A percentile compares a stretch with the other conserved stretches of the same genome.
These are phyloP conservation scores for Venturia canescens DNA, from an alignment of 1,140 invertebrate species.

Conservation along the genomic window DNA sequence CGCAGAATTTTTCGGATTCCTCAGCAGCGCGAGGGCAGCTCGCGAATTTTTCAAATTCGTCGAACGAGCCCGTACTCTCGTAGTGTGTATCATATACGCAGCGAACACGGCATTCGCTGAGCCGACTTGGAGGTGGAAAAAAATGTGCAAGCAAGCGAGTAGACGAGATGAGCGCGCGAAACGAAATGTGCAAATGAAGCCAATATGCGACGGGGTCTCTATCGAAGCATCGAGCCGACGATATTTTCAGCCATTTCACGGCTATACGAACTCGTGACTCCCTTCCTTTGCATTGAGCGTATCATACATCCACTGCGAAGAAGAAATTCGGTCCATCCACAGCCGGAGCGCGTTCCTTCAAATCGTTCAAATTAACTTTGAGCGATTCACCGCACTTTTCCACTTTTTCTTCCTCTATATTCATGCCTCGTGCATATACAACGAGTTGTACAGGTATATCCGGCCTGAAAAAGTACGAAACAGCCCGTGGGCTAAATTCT, in stretches of 20 bases:
- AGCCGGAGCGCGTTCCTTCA: constrained; percentile 52
- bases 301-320: not conserved
- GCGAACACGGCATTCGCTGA: not conserved
- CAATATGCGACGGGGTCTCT: constrained; percentile 70
- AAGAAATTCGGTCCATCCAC: not conserved
- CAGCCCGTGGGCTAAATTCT: not conserved
- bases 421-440: not conserved
- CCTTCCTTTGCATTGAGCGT: not conserved
- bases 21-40: too few species aligned
- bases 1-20: too few species aligned
- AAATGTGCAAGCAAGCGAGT: constrained; percentile 37
- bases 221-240: constrained; percentile 63
- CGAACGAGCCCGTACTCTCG: not conserved
- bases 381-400: constrained; percentile 36
- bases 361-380: constrained; percentile 68
- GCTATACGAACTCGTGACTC: constrained; percentile 48
- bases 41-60: not conserved
- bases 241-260: constrained; percentile 64
- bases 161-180: constrained; percentile 64
- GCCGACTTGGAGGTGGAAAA: constrained; percentile 17
- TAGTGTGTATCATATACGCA: constrained; percentile 2
- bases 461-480: too few species aligned
- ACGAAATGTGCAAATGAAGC: constrained; percentile 75
- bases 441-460: not conserved
- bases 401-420: not conserved